Percentiles rank a stretch among this genome's conserved stretches.
phyloP scores from a whole-genome alignment of 1,140 invertebrate genomes.

The Chironomus tepperi region DNA sequence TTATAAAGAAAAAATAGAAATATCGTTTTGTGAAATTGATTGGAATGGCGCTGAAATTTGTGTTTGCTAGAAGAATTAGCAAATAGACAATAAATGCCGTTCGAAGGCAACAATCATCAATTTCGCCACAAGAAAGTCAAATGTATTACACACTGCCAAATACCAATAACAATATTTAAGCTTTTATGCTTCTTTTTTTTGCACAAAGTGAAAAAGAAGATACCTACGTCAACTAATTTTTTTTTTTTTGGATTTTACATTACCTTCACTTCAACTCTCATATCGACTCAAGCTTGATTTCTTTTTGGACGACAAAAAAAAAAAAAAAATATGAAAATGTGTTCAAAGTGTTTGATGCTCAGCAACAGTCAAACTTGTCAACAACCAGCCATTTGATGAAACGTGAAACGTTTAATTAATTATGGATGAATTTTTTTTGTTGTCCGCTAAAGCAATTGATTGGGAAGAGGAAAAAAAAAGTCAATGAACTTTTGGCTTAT shows the following conservation, averaged over 20 bases:
- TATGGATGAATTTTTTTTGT: neutral
- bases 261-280: no score
- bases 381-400: conserved; percentile 1
- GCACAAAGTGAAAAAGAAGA: neutral
- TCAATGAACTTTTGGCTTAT: neutral
- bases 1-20: neutral
- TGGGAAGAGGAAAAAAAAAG: neutral
- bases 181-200: neutral
- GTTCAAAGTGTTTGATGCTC: no score
- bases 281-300: neutral
- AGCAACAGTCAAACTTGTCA: neutral
- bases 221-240: neutral
- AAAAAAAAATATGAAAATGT: no score
- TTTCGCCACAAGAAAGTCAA: neutral
- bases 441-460: neutral
- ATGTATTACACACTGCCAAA: neutral
- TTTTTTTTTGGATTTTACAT: neutral
- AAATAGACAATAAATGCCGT: neutral
- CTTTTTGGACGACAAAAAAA: neutral
- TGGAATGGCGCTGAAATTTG: conserved; percentile 6
- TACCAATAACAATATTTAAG: no score
- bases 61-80: conserved; percentile 8
- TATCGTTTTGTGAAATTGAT: conserved; percentile 6
- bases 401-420: conserved; percentile 9
- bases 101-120: conserved; percentile 12